Evolutionary conservation across 2,797 vertebrate species (phyloP).

Genomic region (Tapirus indicus): DNA sequence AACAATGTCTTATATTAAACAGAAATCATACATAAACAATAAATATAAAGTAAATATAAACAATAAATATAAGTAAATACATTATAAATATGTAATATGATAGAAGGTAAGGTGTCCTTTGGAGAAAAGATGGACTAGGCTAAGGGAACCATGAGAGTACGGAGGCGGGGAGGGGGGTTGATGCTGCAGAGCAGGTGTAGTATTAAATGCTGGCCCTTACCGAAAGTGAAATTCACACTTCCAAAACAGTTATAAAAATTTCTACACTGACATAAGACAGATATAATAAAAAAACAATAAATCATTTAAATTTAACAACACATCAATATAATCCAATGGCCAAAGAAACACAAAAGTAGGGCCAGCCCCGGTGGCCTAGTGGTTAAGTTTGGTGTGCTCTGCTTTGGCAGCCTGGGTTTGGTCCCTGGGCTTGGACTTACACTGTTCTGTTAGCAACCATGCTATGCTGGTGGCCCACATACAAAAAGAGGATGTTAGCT

Average conservation of each 20-base stretch:
- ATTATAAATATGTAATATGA: neutral
- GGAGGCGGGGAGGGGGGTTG: rapidly evolving
- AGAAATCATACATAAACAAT: neutral
- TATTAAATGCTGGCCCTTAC: neutral
- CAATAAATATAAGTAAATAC: neutral
- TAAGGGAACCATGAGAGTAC: neutral
- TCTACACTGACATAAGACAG: slow-evolving; percentile 8
- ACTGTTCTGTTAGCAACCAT: too few species aligned
- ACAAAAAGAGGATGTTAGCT: too few species aligned
- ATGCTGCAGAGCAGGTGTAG: neutral
- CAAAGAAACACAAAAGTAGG: slow-evolving; percentile 28
- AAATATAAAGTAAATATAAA: neutral
- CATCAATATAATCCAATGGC: neutral
- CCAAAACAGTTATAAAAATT: slow-evolving; percentile 33
- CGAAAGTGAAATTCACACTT: neutral
- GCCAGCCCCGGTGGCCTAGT: neutral
- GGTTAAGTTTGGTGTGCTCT: too few species aligned
- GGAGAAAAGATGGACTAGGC: neutral
- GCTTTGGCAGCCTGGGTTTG: too few species aligned
- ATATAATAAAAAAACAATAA: slow-evolving; percentile 22
- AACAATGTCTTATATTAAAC: neutral
- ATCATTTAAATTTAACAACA: neutral
- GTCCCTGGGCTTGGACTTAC: too few species aligned
- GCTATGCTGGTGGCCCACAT: too few species aligned
- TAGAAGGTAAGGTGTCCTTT: neutral